A percentile compares a stretch with the other conserved stretches of the same genome.
Evolutionary conservation across 2,888 invertebrate genomes (phyloP).

Genomic region (Plutella xylostella): DNA sequence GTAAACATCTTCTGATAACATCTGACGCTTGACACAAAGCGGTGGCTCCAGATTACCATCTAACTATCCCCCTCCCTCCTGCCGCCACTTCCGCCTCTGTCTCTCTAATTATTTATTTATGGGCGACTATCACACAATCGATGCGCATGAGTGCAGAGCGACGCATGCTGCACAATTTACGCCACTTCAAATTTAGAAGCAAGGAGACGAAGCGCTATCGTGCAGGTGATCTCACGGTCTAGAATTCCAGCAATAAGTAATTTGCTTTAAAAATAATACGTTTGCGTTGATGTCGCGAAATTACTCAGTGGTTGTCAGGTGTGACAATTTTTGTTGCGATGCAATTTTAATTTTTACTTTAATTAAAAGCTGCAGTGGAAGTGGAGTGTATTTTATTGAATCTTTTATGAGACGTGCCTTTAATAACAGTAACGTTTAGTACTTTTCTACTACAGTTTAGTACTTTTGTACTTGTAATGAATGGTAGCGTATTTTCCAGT

Average conservation of each 20-base stretch:
- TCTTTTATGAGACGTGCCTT: background rate
- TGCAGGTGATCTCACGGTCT: slow-evolving; percentile 48
- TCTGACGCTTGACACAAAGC: slow-evolving; percentile 71
- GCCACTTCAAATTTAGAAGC: slow-evolving; percentile 57
- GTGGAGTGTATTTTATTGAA: background rate
- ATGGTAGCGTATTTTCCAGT: too few species aligned
- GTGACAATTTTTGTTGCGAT: background rate
- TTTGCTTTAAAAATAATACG: slow-evolving; percentile 2
- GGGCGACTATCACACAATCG: slow-evolving; percentile 61
- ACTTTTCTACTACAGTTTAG: background rate
- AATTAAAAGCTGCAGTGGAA: background rate
- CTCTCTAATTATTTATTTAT: slow-evolving; percentile 68
- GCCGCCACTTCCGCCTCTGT: slow-evolving; percentile 34
- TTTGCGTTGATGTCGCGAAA: too few species aligned
- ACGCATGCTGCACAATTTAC: slow-evolving; percentile 38
- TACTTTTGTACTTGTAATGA: too few species aligned
- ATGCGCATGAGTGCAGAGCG: slow-evolving; percentile 58
- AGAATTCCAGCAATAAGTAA: background rate
- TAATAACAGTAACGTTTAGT: background rate
- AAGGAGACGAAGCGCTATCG: slow-evolving; percentile 40
- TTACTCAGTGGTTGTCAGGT: too few species aligned
- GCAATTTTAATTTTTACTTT: background rate
- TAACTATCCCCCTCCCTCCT: slow-evolving; percentile 45
- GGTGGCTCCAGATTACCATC: slow-evolving; percentile 63
- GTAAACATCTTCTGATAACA: slow-evolving; percentile 66